phyloP scores from a whole-genome alignment of 1,140 invertebrate species.

The Apis dorsata region DNA sequence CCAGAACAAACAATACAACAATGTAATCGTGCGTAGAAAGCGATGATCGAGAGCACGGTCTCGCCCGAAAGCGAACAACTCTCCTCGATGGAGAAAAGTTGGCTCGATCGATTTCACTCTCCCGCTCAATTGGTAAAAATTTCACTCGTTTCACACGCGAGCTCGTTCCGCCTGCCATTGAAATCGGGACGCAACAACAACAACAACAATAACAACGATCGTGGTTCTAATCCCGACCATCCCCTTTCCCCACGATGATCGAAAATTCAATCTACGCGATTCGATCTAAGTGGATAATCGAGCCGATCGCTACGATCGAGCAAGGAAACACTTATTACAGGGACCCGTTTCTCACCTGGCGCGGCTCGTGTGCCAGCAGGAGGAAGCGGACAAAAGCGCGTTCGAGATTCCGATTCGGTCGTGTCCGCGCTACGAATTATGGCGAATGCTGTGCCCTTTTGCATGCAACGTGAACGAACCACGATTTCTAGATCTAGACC shows the following conservation, averaged over 20 bases:
- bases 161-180: constrained; percentile 34
- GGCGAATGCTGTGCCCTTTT: constrained; percentile 62
- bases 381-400: constrained; percentile 63
- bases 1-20: background rate
- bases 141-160: constrained; percentile 20
- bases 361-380: constrained; percentile 37
- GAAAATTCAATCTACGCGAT: constrained; percentile 58
- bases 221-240: background rate
- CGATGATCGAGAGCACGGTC: background rate
- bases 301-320: constrained; percentile 6
- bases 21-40: background rate
- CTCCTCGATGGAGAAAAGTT: background rate
- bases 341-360: constrained; percentile 60
- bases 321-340: constrained; percentile 44
- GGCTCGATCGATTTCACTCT: constrained; percentile 5
- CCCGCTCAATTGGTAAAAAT: background rate
- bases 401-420: constrained; percentile 65
- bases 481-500: constrained; percentile 20
- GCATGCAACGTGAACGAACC: constrained; percentile 38
- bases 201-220: background rate
- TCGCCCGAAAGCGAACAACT: background rate
- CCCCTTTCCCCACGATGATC: constrained; percentile 38
- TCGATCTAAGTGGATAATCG: constrained; percentile 48
- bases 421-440: constrained; percentile 60
- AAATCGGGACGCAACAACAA: constrained; percentile 12